Evolutionary conservation across 2,797 vertebrate species (phyloP).

Genomic region (Ctenopoma kingsleyae): DNA sequence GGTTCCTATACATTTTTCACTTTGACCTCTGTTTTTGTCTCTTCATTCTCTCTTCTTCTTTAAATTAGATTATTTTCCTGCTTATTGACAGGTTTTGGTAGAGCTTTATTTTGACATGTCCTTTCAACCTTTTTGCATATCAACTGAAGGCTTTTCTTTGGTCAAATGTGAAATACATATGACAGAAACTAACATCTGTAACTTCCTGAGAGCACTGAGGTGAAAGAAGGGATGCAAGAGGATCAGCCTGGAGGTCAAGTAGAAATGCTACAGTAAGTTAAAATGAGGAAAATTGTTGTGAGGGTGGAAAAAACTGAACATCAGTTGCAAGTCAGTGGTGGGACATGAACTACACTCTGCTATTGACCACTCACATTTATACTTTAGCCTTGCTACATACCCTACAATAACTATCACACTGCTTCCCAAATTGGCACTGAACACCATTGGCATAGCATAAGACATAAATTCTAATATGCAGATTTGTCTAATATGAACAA

Average conservation of each 20-base stretch:
- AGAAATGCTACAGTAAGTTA: not conserved
- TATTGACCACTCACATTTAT: not conserved
- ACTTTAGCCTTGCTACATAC: not conserved
- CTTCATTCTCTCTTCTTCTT: not conserved
- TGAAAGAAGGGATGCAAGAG: too few relatives aligned
- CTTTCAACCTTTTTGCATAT: not conserved
- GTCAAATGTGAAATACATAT: constrained; percentile 14
- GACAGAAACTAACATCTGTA: not conserved
- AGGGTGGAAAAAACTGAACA: not conserved
- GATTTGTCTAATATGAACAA: not conserved
- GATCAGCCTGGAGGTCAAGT: too few relatives aligned
- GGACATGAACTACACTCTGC: not conserved
- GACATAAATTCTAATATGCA: not conserved
- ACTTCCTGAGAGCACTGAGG: too few relatives aligned
- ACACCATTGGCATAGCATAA: not conserved
- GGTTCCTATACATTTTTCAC: constrained; percentile 17
- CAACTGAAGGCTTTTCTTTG: not conserved
- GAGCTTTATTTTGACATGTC: not conserved
- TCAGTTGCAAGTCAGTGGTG: not conserved
- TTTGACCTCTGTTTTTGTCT: constrained; percentile 32
- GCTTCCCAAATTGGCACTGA: too few relatives aligned
- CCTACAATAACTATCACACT: not conserved
- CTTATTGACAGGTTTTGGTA: not conserved
- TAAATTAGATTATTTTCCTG: constrained; percentile 20
- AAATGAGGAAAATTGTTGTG: not conserved